Base-by-base conservation (phyloP, 2,888 invertebrate genomes). In the Noctua pronuba region DNA sequence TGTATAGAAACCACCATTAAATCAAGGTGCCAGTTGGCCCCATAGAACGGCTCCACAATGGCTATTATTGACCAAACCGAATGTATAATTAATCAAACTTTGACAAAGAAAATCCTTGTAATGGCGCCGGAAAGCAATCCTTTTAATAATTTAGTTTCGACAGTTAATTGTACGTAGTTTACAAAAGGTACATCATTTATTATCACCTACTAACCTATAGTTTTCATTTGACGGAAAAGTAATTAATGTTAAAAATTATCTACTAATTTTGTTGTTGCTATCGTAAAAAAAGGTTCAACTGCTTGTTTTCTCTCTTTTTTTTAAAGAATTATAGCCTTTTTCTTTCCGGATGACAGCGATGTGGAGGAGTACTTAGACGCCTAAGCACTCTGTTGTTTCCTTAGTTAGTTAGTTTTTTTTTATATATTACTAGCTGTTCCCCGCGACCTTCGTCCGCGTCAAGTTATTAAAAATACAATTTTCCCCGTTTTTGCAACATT, bases 51-150 rank as follows among this genome's bases (percentile, higher is more conserved):
- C 6, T 0, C 16, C 52, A 88, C 85, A 88, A 88, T 70, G 58
- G 24, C 62, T 55, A 41, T 73, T 79, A 80, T 72, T 68, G 68
- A 38, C 55, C 71, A 58, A 79, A 72, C 52, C 35, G 18, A 35
- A 38, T 35, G 58, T 60, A 58, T 49, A 75, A 88, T 88, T 82
- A 89, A 88, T 88, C 89, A 88, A 77, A 65, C 21, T 73, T 80
- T 74, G 73, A 88, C 86, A 89, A 89, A 78, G 88, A 62, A 87
- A 80, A 76, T 68, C 75, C 75, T 66, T 73, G 67, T 82, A 79
- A 82, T 66, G 85, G 75, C 75, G 55, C n/a, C 31, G 58, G 67
- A 73, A 80, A 79, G 86, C 86, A 75, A 86, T 88, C 73, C 82
- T 73, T 80, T 85, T 75, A 77, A 87, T 77, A 81, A 72, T 70